phyloP scores from a whole-genome alignment of 2,888 invertebrate species.

The Cinara cedri region DNA sequence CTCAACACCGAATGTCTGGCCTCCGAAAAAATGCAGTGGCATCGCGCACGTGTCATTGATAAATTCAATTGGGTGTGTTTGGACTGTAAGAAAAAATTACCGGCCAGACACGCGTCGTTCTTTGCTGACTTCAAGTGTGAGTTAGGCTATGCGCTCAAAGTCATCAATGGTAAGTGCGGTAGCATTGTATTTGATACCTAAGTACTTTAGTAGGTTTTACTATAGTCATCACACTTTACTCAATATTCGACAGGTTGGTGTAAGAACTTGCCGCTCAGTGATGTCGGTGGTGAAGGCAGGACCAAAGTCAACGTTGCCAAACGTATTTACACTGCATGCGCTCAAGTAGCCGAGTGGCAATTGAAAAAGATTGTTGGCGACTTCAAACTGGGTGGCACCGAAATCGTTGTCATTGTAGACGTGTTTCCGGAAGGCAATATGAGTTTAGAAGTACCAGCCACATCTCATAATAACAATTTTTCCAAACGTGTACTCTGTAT shows the following conservation, averaged over 20 bases:
- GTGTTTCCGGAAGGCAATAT: slow-evolving; percentile 71
- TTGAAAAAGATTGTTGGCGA: slow-evolving; percentile 68
- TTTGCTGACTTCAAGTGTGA: slow-evolving; percentile 71
- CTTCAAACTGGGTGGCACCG: slow-evolving; percentile 61
- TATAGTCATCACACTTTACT: slow-evolving; percentile 27
- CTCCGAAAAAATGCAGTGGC: slow-evolving; percentile 63
- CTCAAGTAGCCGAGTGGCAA: slow-evolving; percentile 65
- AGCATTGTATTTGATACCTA: too few species aligned
- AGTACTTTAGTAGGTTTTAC: too few species aligned
- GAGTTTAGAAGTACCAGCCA: slow-evolving; percentile 62
- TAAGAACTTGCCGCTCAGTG: slow-evolving; percentile 57
- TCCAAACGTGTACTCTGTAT: slow-evolving; percentile 71
- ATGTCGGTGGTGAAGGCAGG: slow-evolving; percentile 43
- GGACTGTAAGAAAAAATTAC: slow-evolving; percentile 64
- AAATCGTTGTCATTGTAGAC: slow-evolving; percentile 70
- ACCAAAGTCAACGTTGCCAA: slow-evolving; percentile 64
- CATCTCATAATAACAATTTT: slow-evolving; percentile 66
- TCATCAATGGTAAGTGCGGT: slow-evolving; percentile 57
- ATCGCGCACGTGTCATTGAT: slow-evolving; percentile 65
- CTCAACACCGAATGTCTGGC: slow-evolving; percentile 63
- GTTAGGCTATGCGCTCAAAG: slow-evolving; percentile 61
- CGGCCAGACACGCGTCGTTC: slow-evolving; percentile 67
- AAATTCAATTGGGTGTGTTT: slow-evolving; percentile 67
- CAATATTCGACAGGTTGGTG: slow-evolving; percentile 53
- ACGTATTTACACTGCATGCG: slow-evolving; percentile 68